phyloP scores from a whole-genome alignment of 2,113 vertebrate genomes.

The Lycaon pictus region DNA sequence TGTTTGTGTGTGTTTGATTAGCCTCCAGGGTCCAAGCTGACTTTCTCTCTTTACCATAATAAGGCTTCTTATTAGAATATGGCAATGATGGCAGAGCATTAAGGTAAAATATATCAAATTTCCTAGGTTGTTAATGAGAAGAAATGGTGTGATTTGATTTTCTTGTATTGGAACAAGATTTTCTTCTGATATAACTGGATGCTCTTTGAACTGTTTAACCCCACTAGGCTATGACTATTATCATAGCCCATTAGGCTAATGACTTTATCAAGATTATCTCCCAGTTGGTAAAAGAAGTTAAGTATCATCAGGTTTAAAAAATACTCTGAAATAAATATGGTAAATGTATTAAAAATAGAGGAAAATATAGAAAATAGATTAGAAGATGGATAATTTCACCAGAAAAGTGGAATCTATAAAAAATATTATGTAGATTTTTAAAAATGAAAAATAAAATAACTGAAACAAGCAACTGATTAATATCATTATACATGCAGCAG shows the following conservation, averaged over 20 bases:
- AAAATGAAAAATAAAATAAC: not conserved
- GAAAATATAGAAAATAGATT: not conserved
- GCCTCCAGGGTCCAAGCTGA: not conserved
- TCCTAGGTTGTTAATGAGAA: not conserved
- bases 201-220: not conserved
- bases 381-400: not conserved
- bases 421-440: not conserved
- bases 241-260: not conserved
- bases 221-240: too few species aligned
- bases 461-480: not conserved
- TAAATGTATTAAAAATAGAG: not conserved
- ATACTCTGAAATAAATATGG: not conserved
- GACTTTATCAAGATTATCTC: not conserved
- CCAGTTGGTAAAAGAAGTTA: not conserved
- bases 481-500: not conserved
- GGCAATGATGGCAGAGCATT: not conserved
- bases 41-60: not conserved
- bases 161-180: not conserved
- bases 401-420: not conserved
- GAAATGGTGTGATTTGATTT: slow-evolving; percentile 18
- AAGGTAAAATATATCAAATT: not conserved
- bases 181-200: not conserved
- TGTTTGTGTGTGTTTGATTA: not conserved
- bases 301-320: not conserved
- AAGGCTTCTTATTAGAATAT: not conserved